These are phyloP conservation scores for Poeciliopsis presidionis DNA, from an alignment of 2,797 vertebrate species.

Conservation along the genomic window DNA sequence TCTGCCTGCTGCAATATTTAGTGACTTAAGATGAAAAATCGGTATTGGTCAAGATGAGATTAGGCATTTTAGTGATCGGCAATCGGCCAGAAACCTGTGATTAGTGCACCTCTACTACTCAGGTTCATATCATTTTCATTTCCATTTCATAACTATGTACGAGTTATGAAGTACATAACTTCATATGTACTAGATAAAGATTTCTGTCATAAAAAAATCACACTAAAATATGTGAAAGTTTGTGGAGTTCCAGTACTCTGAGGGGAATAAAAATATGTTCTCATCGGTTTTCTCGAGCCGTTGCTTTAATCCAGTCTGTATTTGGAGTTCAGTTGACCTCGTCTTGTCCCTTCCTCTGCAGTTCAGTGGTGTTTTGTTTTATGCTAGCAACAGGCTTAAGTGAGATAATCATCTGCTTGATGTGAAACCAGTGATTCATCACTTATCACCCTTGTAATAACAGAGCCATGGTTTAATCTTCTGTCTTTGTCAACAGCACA, in stretches of 20 bases:
- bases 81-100: not conserved
- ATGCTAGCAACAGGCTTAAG: constrained; percentile 54
- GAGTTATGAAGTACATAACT: too few species aligned
- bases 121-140: not conserved
- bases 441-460: constrained; percentile 41
- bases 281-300: not conserved
- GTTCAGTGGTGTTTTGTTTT: constrained; percentile 57
- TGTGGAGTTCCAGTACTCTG: not conserved
- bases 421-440: constrained; percentile 59
- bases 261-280: not conserved
- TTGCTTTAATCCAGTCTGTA: not conserved
- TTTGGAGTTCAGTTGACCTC: constrained; percentile 48
- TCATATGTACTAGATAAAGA: too few species aligned
- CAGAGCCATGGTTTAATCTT: constrained; percentile 44
- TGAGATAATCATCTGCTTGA: constrained; percentile 64
- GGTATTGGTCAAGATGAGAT: not conserved
- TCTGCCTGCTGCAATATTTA: not conserved
- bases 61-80: not conserved
- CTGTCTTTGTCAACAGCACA: constrained; percentile 30
- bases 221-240: not conserved
- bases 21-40: not conserved
- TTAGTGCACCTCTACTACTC: not conserved
- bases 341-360: constrained; percentile 40
- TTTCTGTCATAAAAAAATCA: not conserved
- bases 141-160: not conserved